Conservation (phyloP, 1,140 invertebrate species). For the Sipha flava region DNA sequence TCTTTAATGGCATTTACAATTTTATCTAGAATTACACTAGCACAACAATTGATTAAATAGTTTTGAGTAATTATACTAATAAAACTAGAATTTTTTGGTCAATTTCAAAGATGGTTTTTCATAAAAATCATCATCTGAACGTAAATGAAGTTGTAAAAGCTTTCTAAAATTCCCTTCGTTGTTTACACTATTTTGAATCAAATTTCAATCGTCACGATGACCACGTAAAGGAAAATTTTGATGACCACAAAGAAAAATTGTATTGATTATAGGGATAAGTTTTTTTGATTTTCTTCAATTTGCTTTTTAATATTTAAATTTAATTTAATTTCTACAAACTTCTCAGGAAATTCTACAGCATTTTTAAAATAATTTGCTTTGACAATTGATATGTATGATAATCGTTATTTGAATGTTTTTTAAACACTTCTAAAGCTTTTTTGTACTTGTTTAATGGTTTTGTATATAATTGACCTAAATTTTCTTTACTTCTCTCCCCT, state of each 20-base stretch:
- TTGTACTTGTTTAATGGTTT: slow-evolving; percentile 18
- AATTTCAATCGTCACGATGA: slow-evolving; percentile 32
- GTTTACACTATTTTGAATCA: not conserved
- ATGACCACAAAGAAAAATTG: slow-evolving; percentile 33
- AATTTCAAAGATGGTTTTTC: slow-evolving; percentile 33
- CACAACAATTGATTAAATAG: slow-evolving; percentile 11
- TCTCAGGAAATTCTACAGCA: not conserved
- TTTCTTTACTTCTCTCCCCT: not conserved
- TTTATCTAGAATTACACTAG: slow-evolving; percentile 17
- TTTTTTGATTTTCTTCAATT: slow-evolving; percentile 35
- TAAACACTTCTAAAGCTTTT: slow-evolving; percentile 4
- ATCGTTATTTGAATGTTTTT: not conserved
- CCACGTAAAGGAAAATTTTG: slow-evolving; percentile 35
- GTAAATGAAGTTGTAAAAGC: slow-evolving; percentile 33
- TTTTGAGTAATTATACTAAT: slow-evolving; percentile 34
- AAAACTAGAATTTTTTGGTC: slow-evolving; percentile 28
- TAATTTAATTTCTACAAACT: not conserved
- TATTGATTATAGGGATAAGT: slow-evolving; percentile 34
- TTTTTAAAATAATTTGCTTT: not conserved
- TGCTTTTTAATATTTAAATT: not conserved
- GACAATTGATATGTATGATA: slow-evolving; percentile 18
- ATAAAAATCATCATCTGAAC: slow-evolving; percentile 35
- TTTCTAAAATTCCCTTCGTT: not conserved
- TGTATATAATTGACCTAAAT: not conserved
- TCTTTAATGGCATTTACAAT: slow-evolving; percentile 1